These are phyloP conservation scores for Serranus cabrilla DNA, from an alignment of 2,797 vertebrate genomes.

Conservation along the genomic window DNA sequence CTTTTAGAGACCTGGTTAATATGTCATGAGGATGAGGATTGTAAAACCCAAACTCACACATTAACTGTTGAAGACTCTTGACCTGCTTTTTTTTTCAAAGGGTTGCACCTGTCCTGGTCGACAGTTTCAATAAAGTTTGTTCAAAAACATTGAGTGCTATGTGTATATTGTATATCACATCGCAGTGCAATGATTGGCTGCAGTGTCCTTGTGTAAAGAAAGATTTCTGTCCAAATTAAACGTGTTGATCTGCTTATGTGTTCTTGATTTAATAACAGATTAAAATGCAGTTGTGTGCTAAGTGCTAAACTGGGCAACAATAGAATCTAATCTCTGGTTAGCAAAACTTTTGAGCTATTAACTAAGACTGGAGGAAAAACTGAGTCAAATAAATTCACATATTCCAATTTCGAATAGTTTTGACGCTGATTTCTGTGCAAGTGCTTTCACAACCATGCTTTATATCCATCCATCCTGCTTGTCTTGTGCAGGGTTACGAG, in stretches of 20 bases:
- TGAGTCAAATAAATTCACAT: neutral
- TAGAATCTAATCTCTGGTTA: no score
- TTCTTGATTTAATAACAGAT: neutral
- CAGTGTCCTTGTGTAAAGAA: no score
- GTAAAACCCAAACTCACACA: constrained; percentile 32
- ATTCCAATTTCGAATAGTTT: neutral
- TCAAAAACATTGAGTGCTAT: constrained; percentile 25
- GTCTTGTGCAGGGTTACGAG: no score
- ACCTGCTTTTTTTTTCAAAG: constrained; percentile 1
- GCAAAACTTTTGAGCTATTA: neutral
- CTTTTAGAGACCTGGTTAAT: constrained; percentile 22
- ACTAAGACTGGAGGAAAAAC: neutral
- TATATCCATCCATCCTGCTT: neutral
- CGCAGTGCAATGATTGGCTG: no score
- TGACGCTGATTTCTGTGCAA: no score
- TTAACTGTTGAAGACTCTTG: constrained; percentile 18
- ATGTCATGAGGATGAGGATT: constrained; percentile 28
- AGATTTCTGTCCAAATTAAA: no score
- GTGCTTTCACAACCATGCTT: neutral
- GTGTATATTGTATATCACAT: no score
- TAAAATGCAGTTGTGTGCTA: neutral
- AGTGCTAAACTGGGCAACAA: neutral
- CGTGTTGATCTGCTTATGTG: neutral
- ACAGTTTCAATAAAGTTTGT: constrained; percentile 51
- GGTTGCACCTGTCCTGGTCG: constrained; percentile 30